A percentile compares a stretch with the other conserved stretches of the same genome.
Evolutionary conservation across 2,113 vertebrate species (phyloP).

Genomic region (Platysteira castanea): DNA sequence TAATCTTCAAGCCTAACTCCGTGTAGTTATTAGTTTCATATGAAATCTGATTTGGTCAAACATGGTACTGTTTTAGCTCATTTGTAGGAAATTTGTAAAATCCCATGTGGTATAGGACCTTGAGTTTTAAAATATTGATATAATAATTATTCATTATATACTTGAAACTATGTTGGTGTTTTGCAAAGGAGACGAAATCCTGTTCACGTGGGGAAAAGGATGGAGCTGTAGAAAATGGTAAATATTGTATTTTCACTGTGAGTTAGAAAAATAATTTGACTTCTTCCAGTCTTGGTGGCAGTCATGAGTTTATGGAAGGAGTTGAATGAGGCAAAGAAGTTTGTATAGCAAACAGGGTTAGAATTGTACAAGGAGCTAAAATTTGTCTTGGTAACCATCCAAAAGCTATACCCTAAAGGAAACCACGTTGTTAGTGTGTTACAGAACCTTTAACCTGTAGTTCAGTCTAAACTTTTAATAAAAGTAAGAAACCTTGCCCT

Average conservation of each 20-base stretch:
- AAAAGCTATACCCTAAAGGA: constrained; percentile 52
- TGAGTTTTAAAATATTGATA: background rate
- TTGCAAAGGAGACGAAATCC: background rate
- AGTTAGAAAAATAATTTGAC: constrained; percentile 9
- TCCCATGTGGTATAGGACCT: background rate
- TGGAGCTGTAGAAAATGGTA: background rate
- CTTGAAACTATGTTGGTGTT: background rate
- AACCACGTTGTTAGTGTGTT: constrained; percentile 15
- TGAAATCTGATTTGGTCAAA: background rate
- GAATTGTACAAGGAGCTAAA: constrained; percentile 50
- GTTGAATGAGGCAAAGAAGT: constrained; percentile 11
- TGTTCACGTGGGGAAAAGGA: background rate
- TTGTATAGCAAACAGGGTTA: constrained; percentile 34
- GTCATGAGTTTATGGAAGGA: background rate
- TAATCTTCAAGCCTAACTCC: background rate
- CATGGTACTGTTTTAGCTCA: background rate
- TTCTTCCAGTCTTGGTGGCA: background rate
- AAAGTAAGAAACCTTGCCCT: background rate
- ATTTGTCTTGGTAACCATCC: constrained; percentile 59
- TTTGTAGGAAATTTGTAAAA: background rate
- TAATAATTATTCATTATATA: background rate
- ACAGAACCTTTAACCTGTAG: constrained; percentile 49
- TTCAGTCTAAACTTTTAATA: constrained; percentile 15
- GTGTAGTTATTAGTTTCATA: background rate
- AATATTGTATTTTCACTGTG: background rate